Base-by-base conservation (phyloP, 2,113 vertebrate species). In the Tauraco erythrolophus region DNA sequence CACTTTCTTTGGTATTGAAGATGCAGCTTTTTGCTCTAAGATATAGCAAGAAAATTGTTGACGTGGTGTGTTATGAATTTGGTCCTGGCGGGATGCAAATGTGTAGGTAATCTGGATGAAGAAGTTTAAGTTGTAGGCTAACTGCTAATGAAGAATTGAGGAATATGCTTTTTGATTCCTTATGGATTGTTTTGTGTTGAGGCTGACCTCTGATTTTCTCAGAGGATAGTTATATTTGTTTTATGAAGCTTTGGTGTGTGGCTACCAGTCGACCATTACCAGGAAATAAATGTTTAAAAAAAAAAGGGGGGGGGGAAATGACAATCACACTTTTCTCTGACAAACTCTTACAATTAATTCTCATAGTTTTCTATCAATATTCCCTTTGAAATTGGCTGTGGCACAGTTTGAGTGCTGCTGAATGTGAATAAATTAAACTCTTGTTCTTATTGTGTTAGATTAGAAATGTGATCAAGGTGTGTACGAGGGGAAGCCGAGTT, bases 261-360 rank as follows among this genome's bases (percentile, higher is more conserved):
- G 9, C 33, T 76, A 1, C 4, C n/a, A 48, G 35, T 60, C 10
- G 3, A 3, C 27, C 8, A 19, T 78, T 86, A 53, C 10, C 10
- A 81, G 41, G 27, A 69, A 86, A 68, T 21, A 4, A 5, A 5
- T 74, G 28, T 54, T 54, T 35, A 11, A 6, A 8, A 6, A 9
- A 4, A 8, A 48, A 71, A 39, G 23, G 1, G 2, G 4, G 9
- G 3, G 2, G 17, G 7, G 6, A 7, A 6, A n/a, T n/a, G n/a
- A n/a, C n/a, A n/a, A n/a, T n/a, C n/a, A 43, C 41, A 43, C 41
- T 43, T 43, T 43, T 81, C 13, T 65, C 33, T 81, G 37, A 14
- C 8, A 21, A 39, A 37, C 16, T 41, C 30, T 4, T 83, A 13
- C 45, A 51, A 6, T 33, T 45, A 39, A 46, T 69, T 75, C 25